Conservation (phyloP, 1,140 invertebrate species). For the Leptinotarsa undecemlineata region DNA sequence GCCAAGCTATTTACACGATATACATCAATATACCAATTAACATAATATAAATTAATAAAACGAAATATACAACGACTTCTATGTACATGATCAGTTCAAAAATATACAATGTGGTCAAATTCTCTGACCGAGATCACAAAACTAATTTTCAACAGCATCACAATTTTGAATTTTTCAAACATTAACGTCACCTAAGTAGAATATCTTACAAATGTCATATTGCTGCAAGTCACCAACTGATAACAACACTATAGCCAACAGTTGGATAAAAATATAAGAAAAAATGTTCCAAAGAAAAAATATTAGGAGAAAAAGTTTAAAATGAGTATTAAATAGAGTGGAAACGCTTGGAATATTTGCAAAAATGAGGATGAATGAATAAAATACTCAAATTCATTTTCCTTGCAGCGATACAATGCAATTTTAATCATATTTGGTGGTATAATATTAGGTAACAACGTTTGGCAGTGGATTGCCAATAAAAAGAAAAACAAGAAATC, state of each 20-base stretch:
- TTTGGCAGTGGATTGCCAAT: slow-evolving; percentile 9
- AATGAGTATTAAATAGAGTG: not conserved
- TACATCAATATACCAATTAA: slow-evolving; percentile 28
- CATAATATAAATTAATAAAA: slow-evolving; percentile 28
- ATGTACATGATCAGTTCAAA: slow-evolving; percentile 30
- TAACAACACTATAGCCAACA: no score
- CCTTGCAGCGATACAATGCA: not conserved
- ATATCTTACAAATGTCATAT: no score
- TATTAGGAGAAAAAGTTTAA: not conserved
- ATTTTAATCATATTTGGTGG: not conserved
- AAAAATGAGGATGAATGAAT: no score
- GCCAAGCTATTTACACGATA: slow-evolving; percentile 30
- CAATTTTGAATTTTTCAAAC: slow-evolving; percentile 5
- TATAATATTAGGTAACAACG: not conserved
- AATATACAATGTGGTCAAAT: slow-evolving; percentile 28
- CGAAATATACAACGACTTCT: slow-evolving; percentile 30
- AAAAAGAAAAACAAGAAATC: slow-evolving; percentile 1
- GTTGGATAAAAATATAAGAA: no score
- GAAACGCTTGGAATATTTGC: no score
- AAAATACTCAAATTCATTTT: no score
- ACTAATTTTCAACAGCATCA: slow-evolving; percentile 19
- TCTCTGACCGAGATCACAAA: slow-evolving; percentile 28
- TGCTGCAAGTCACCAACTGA: no score
- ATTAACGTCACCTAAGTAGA: not conserved
- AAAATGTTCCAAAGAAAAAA: not conserved